Base-by-base conservation (phyloP, 2,797 vertebrate genomes). In the Enteromius viviparus region DNA sequence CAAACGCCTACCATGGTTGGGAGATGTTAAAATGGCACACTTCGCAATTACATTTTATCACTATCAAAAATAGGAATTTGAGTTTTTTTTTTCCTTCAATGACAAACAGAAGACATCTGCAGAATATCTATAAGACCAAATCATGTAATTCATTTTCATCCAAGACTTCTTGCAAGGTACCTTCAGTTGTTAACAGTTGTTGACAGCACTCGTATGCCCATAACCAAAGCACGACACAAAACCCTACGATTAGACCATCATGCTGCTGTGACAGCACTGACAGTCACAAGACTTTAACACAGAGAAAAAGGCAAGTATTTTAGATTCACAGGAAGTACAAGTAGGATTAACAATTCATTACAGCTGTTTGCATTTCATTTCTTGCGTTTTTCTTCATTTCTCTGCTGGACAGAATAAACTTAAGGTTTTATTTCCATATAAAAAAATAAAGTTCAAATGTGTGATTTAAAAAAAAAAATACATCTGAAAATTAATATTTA, bases 51-150 rank as follows among this genome's bases (percentile, higher is more conserved):
- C 86, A 89, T 71, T 87, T 87, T 93, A 84, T 94, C 92, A 94
- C 96, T 97, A 97, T 97, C 97, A 97, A 97, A 97, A 95, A 96
- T 95, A 95, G 93, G 93, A 92, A 92, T 95, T 94, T 96, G 91
- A 95, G 91, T 32, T 79, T 95, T 94, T 94, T 71, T 85, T 64
- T 74, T 7, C 76, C 40, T 83, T 94, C 93, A 93, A 96, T 96
- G 96, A 97, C 96, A 97, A 96, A 97, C 94, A 93, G 94, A 93
- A 95, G 95, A 96, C 89, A 90, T 91, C 85, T 91, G 91, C 89
- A 92, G 92, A 91, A 93, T 91, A 91, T 87, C 91, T 84, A 84
- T 85, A 91, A 89, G 92, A 94, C 92, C 93, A 94, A 93, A 93
- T 94, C 91, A 93, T 92, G 92, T 92, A 93, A 93, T 93, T 94